Evolutionary conservation across 2,113 vertebrate genomes (phyloP).

Genomic region (Mohoua ochrocephala): DNA sequence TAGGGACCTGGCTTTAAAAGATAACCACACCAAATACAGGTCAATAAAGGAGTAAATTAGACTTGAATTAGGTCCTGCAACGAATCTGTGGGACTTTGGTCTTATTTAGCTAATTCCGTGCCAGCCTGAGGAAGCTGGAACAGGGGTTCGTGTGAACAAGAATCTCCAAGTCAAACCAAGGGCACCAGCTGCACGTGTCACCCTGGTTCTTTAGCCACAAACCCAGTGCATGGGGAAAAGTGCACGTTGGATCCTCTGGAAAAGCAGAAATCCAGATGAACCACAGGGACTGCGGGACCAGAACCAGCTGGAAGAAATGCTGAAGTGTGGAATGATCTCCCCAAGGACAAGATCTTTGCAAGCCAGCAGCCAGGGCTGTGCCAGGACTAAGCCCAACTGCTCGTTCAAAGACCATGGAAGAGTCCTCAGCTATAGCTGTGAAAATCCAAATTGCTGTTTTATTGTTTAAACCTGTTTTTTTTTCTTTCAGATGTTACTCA

Average conservation of each 20-base stretch:
- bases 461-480: neutral
- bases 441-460: neutral
- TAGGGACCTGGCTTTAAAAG: neutral
- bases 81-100: neutral
- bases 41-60: constrained; percentile 29
- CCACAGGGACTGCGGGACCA: too few relatives aligned
- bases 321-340: neutral
- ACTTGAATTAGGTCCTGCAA: neutral
- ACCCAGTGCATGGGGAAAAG: accelerated
- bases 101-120: neutral
- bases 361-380: neutral
- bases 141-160: neutral
- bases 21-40: neutral
- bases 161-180: neutral
- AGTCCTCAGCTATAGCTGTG: neutral
- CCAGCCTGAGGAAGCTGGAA: neutral
- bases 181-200: accelerated
- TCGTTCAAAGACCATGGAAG: neutral
- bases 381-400: neutral
- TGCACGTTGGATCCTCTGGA: neutral
- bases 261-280: neutral
- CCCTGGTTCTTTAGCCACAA: neutral
- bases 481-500: neutral
- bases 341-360: neutral
- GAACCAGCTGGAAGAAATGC: neutral